Percentiles rank a stretch among this genome's conserved stretches.
phyloP scores from a whole-genome alignment of 2,888 invertebrate species.

The Acanthosoma haemorrhoidale region DNA sequence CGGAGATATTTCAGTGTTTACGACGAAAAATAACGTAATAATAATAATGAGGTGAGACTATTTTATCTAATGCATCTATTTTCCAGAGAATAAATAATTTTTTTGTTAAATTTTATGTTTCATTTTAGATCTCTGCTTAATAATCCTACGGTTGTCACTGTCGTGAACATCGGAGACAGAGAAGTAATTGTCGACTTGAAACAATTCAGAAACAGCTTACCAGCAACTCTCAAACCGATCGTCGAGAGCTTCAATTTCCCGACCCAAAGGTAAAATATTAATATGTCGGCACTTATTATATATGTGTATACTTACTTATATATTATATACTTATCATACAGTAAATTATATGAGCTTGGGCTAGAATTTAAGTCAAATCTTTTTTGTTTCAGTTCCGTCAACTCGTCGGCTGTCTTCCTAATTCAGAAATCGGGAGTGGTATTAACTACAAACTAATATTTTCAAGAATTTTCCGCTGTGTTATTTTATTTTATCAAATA shows the following conservation, averaged over 20 bases:
- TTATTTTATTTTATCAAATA: too few relatives aligned
- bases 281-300: too few relatives aligned
- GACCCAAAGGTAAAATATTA: not conserved
- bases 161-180: conserved; percentile 54
- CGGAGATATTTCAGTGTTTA: conserved; percentile 22
- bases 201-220: not conserved
- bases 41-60: not conserved
- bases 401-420: not conserved
- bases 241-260: not conserved
- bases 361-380: not conserved
- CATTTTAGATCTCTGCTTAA: conserved; percentile 34
- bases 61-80: too few relatives aligned
- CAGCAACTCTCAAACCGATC: not conserved
- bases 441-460: not conserved
- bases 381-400: not conserved
- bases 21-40: not conserved
- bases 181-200: not conserved
- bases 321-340: too few relatives aligned
- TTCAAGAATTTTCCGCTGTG: not conserved
- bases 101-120: not conserved
- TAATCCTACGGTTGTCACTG: conserved; percentile 44
- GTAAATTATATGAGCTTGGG: too few relatives aligned
- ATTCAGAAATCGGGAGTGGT: not conserved
- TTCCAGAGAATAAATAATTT: too few relatives aligned
- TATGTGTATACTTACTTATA: too few relatives aligned